Base-by-base conservation (phyloP, 2,888 invertebrate genomes). In the Calameuta pallipes region DNA sequence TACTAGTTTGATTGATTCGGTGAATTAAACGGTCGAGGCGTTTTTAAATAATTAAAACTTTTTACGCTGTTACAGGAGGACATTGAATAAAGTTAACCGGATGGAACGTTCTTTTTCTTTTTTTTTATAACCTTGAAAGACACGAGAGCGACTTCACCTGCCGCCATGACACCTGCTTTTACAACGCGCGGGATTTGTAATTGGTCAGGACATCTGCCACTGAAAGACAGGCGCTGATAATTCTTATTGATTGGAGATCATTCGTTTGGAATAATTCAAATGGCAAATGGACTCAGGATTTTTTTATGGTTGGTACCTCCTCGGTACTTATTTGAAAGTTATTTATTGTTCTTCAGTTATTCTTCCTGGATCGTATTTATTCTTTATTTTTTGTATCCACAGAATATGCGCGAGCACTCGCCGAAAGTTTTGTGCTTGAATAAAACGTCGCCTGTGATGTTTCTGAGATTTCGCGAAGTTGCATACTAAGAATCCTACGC, bases 401-500 rank as follows among this genome's bases (percentile, higher is more conserved):
- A 56, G 23, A 56, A 56, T 56, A 23, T 23, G 23, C 56, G 23
- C 56, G 23, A 56, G 9, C 23, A 9, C 23, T 56, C 23, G 9
- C 71, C 71, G 15, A 71, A 77, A 75, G 9, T 36, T n/a, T 31
- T 33, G 30, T 11, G 56, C n/a, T 23, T 33, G 36, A 74, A 77
- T 77, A 73, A 78, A 70, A 74, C 75, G 68, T 68, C 15, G 31
- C 12, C 31, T 34, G 37, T n/a, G 56, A 30, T 71, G 12, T 12
- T 23, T 34, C 4, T 35, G 34, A n/a, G 9, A 69, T 73, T 69
- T 34, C 30, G 69, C 73, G 56, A n/a, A 36, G 73, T 11, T 13
- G 68, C 71, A 30, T 78, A 78, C 73, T 79, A 33, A 74, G 36
- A 75, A 77, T 71, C 73, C 56, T 41, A 36, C 11, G n/a, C n/a